These are phyloP conservation scores for Alectoris magna DNA, from an alignment of 2,797 vertebrate species.

Conservation along the genomic window DNA sequence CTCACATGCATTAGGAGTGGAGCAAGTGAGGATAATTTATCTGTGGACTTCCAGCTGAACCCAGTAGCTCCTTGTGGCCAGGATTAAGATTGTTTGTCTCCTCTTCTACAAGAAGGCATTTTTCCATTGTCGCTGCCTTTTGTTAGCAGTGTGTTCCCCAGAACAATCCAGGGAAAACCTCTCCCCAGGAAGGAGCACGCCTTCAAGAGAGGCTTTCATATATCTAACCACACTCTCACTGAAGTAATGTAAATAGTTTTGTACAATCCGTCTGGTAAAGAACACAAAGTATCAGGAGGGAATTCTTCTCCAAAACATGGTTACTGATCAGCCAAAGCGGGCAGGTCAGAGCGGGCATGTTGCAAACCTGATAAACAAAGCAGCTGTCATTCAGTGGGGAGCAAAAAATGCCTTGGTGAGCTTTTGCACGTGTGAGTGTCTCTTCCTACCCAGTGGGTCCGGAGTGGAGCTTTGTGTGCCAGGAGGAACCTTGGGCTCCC, in stretches of 20 bases:
- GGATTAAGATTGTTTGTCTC: background rate
- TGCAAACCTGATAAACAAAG: conserved; percentile 47
- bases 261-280: background rate
- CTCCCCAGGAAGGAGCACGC: conserved; percentile 15
- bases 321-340: background rate
- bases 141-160: conserved; percentile 29
- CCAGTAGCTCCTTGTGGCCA: background rate
- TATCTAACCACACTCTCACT: background rate
- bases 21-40: conserved; percentile 67
- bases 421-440: background rate
- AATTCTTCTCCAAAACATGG: conserved; percentile 20
- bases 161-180: conserved; percentile 64
- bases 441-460: background rate
- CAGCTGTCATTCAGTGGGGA: conserved; percentile 31
- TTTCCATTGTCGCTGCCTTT: conserved; percentile 50
- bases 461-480: background rate
- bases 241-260: conserved; percentile 1
- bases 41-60: conserved; percentile 38
- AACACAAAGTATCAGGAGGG: background rate
- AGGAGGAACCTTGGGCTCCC: background rate
- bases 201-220: background rate
- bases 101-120: conserved; percentile 24
- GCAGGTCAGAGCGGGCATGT: background rate
- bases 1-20: background rate
- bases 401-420: background rate